Conservation (phyloP, 1,140 invertebrate species). For the Drosophila pseudoobscura region DNA sequence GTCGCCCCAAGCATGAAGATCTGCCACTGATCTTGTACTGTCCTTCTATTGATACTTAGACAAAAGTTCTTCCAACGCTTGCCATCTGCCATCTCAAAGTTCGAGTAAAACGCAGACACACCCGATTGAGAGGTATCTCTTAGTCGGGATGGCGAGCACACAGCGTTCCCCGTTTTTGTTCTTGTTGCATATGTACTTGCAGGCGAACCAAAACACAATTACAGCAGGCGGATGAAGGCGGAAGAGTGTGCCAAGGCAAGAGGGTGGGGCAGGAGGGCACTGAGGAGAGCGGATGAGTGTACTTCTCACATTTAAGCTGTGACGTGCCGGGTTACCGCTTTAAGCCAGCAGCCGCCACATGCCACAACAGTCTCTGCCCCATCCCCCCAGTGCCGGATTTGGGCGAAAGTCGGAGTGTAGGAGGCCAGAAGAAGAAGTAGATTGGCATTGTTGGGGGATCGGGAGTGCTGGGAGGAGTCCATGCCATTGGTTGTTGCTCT, state of each 20-base stretch:
- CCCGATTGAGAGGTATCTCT: too few relatives aligned
- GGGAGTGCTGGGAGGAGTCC: neutral
- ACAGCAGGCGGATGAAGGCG: neutral
- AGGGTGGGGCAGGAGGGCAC: neutral
- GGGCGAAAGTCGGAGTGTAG: slow-evolving; percentile 2
- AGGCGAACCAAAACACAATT: slow-evolving; percentile 36
- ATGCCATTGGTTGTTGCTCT: too few relatives aligned
- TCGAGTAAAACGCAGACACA: too few relatives aligned
- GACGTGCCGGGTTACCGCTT: slow-evolving; percentile 31
- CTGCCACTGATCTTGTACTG: too few relatives aligned
- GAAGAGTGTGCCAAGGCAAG: neutral
- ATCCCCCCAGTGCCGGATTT: too few relatives aligned
- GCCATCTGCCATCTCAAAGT: too few relatives aligned
- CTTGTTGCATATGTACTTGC: slow-evolving; percentile 51
- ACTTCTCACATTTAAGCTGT: slow-evolving; percentile 33
- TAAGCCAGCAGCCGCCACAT: slow-evolving; percentile 39
- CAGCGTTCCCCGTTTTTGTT: slow-evolving; percentile 7
- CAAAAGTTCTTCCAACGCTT: too few relatives aligned
- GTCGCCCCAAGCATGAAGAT: too few relatives aligned
- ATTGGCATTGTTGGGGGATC: slow-evolving; percentile 29
- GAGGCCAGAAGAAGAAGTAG: slow-evolving; percentile 24
- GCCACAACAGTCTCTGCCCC: slow-evolving; percentile 2
- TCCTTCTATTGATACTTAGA: too few relatives aligned
- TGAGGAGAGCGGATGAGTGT: neutral
- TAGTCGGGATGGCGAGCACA: too few relatives aligned